Conservation (phyloP, 2,113 vertebrate genomes). For the Sisor rabdophorus region DNA sequence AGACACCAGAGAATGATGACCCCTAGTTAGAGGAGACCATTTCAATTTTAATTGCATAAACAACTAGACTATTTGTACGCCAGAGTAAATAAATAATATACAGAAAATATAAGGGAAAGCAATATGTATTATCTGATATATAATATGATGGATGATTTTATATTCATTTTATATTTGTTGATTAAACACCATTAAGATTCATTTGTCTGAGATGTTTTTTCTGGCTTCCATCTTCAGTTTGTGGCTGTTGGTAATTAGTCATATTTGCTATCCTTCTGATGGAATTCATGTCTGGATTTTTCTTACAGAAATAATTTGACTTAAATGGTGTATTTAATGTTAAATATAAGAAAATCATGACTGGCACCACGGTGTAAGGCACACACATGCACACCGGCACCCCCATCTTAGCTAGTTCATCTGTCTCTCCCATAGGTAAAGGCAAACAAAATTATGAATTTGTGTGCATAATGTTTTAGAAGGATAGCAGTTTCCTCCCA, state of each 20-base stretch:
- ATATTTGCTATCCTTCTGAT: background rate
- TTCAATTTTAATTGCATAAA: background rate
- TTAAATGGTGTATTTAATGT: background rate
- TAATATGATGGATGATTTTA: background rate
- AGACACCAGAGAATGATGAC: too few species aligned
- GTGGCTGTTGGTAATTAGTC: background rate
- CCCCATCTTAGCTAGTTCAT: too few species aligned
- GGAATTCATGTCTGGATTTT: background rate
- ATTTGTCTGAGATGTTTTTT: too few species aligned
- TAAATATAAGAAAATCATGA: background rate
- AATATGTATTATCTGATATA: too few species aligned
- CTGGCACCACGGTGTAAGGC: too few species aligned
- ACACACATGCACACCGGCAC: too few species aligned
- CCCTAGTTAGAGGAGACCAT: background rate
- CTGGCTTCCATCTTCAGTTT: too few species aligned
- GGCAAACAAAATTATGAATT: too few species aligned
- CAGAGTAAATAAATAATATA: too few species aligned
- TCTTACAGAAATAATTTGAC: background rate
- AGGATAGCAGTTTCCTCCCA: too few species aligned
- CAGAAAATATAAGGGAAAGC: background rate
- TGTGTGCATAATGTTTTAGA: too few species aligned
- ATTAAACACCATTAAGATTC: background rate
- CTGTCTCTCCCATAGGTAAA: too few species aligned
- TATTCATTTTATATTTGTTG: background rate
- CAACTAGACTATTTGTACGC: background rate